Evolutionary conservation across 2,797 vertebrate species (phyloP).

Genomic region (Scomberomorus guttatus): DNA sequence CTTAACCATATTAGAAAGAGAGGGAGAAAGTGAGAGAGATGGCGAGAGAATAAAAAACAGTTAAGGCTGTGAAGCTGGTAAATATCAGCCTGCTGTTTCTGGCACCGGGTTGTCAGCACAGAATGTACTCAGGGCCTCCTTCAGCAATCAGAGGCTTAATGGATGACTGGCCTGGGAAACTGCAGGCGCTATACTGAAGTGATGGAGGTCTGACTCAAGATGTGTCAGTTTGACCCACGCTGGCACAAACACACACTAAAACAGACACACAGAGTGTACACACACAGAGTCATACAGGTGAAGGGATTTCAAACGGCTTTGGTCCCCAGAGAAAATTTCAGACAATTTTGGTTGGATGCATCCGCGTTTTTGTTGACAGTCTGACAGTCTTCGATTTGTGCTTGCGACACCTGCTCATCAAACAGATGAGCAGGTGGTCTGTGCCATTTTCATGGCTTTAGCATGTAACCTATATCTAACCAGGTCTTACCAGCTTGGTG

Average conservation of each 20-base stretch:
- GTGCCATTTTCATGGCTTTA: conserved; percentile 15
- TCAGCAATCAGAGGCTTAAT: conserved; percentile 68
- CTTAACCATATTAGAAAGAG: not conserved
- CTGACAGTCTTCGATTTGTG: conserved; percentile 28
- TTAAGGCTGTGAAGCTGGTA: conserved; percentile 32
- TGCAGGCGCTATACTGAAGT: conserved; percentile 41
- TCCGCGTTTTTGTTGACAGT: conserved; percentile 11
- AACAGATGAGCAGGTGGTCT: conserved; percentile 10
- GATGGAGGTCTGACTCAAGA: conserved; percentile 49
- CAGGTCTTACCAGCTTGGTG: conserved; percentile 4
- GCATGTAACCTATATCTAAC: not conserved
- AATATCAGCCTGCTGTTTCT: conserved; percentile 55
- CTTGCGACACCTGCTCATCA: conserved; percentile 14
- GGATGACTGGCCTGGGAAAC: conserved; percentile 63
- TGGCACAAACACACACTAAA: not conserved
- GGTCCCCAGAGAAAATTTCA: conserved; percentile 22
- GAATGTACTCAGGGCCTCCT: conserved; percentile 49
- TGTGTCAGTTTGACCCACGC: conserved; percentile 11
- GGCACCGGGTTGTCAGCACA: conserved; percentile 44
- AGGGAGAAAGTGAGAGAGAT: not conserved
- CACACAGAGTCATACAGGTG: no score
- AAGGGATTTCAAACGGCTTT: conserved; percentile 17
- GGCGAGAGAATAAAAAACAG: not conserved
- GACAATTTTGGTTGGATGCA: conserved; percentile 34
- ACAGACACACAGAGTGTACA: not conserved